Base-by-base conservation (phyloP, 1,140 invertebrate genomes). In the Sycobia sp. region DNA sequence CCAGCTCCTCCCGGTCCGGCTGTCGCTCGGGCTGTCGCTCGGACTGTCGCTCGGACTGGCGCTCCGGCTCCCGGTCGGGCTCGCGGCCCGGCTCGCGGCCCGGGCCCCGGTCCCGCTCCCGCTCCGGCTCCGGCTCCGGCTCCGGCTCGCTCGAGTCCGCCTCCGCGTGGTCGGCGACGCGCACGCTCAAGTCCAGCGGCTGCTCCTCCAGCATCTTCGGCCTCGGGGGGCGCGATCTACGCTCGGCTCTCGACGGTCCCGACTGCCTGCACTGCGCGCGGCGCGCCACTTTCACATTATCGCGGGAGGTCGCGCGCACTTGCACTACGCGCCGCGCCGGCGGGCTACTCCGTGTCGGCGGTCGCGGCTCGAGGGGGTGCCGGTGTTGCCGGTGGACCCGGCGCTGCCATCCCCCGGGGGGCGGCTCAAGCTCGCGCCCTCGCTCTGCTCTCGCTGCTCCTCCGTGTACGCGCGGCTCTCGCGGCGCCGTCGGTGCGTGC, bases 141-240 rank as follows among this genome's bases (percentile, higher is more conserved):
- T 63, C 51, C 8, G 22, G 53, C 25, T 47, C 59, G 22, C 29
- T 66, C 22, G 69, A 66, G 34, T 71, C 20, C 57, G 65, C 22
- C 65, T 80, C 78, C 18, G 78, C 73, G 64, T 77, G 77, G 36
- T 80, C 77, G 25, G 78, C 76, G 18, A 78, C 66, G 2, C 54
- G 53, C 4, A 82, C 78, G 58, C 78, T 81, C 54, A 82, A 65
- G 53, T 82, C 80, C 58, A 81, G 66, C 41, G 80, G 80, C 62
- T 82, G 80, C 62, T 82, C 80, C 67, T 82, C 80, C 34, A 81
- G 69, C 80, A 82, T 81, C 51, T 59, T 72, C 49, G 16, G 11
- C 13, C 16, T 3, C 5, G 34, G 1, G 18, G 11, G 5, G 14
- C 49, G 29, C 50, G 10, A 25, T 43, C 34, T 32, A 5, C 23